Base-by-base conservation (phyloP, 2,113 vertebrate species). In the Alethe castanea region DNA sequence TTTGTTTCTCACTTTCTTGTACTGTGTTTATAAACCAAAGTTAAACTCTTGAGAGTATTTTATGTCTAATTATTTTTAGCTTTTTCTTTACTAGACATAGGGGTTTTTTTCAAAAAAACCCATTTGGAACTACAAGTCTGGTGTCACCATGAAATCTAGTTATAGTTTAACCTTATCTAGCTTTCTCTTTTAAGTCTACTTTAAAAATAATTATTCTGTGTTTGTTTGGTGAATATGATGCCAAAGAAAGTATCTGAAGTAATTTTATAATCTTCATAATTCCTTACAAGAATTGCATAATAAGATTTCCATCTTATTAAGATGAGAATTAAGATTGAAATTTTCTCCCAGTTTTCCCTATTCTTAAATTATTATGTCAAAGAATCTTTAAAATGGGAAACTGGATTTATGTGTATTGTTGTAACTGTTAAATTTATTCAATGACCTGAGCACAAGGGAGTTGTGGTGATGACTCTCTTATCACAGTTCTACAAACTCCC, bases 221-320 rank as follows among this genome's bases (percentile, higher is more conserved):
- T 61, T 67, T 77, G 33, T 94, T 77, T 77, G 71, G 56, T 92
- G 71, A 93, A 48, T 88, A 71, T 78, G 86, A 96, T 93, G 72
- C 95, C 95, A 97, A 97, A 96, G 95, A 96, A 90, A 67, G 38
- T 93, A 47, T 67, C 66, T 77, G 69, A 93, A 71, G 12, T 74
- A 80, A 88, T 85, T 69, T 84, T 91, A 44, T 57, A 19, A 20
- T 90, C 52, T 66, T 79, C 12, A 6, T 87, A 72, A 73, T 88
- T 79, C 8, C 57, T 96, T 62, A 83, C 16, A 74, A 74, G 36
- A 50, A 42, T 81, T 86, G 48, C 5, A 6, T 86, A 36, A 23
- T 80, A 76, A 66, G 42, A 47, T 67, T 82, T 14, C 12, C 25
- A 48, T 76, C 23, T 61, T 86, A 61, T 23, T 61, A 42, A 76